These are phyloP conservation scores for Shargacucullia verbasci DNA, from an alignment of 2,888 invertebrate genomes.

Conservation along the genomic window DNA sequence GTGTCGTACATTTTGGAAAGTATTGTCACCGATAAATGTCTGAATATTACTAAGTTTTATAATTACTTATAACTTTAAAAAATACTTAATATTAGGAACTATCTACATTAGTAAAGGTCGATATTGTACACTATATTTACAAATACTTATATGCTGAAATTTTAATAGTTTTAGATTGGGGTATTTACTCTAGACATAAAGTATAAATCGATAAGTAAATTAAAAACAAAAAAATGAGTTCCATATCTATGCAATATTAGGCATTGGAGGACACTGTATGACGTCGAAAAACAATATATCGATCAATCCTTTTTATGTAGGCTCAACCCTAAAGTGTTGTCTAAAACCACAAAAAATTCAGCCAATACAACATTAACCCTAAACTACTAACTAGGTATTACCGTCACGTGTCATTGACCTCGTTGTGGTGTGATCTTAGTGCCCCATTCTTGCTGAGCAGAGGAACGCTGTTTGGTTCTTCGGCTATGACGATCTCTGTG, in stretches of 20 bases:
- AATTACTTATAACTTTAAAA: slow-evolving; percentile 31
- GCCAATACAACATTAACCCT: slow-evolving; percentile 12
- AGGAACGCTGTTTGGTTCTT: slow-evolving; percentile 67
- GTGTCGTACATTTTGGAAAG: too few relatives aligned
- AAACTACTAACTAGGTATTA: slow-evolving; percentile 24
- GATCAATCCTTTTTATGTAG: too few relatives aligned
- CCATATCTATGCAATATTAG: too few relatives aligned
- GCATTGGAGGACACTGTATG: too few relatives aligned
- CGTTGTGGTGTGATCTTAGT: slow-evolving; percentile 50
- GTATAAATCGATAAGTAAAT: background rate
- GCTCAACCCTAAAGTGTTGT: background rate
- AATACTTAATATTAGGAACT: slow-evolving; percentile 45
- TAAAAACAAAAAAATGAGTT: too few relatives aligned
- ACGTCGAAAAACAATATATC: too few relatives aligned
- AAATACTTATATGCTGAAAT: slow-evolving; percentile 14
- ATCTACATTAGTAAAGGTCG: slow-evolving; percentile 19
- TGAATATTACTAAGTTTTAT: too few relatives aligned
- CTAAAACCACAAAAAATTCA: slow-evolving; percentile 22
- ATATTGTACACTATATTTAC: slow-evolving; percentile 33
- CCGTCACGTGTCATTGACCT: slow-evolving; percentile 71
- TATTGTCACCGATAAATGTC: too few relatives aligned
- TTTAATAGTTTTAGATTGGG: slow-evolving; percentile 8
- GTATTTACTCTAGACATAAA: background rate
- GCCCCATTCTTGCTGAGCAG: slow-evolving; percentile 57
- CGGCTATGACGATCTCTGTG: slow-evolving; percentile 75